These are phyloP conservation scores for Labeo calbasu DNA, from an alignment of 2,797 vertebrate species.

Conservation along the genomic window DNA sequence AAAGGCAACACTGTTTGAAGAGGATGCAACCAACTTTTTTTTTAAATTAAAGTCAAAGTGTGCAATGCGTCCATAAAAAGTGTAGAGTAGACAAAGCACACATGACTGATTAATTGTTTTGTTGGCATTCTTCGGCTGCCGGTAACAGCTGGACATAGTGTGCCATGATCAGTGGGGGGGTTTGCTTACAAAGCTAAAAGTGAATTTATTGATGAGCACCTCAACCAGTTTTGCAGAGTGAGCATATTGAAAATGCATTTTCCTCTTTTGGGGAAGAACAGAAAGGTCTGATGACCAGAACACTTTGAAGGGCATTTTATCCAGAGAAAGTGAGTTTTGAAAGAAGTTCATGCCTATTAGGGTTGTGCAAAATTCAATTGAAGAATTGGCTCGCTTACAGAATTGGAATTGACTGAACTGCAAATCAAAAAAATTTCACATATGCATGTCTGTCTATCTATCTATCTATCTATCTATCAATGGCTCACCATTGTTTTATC, in stretches of 20 bases:
- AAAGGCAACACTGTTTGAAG: not conserved
- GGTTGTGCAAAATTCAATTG: not conserved
- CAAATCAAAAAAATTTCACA: not conserved
- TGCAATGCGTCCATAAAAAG: not conserved
- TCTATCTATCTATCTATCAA: not conserved
- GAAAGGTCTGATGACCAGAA: slow-evolving; percentile 35
- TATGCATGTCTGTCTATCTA: not conserved
- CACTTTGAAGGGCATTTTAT: slow-evolving; percentile 26
- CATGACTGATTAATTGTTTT: slow-evolving; percentile 50
- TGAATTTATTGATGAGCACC: slow-evolving; percentile 55
- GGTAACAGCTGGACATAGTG: slow-evolving; percentile 57
- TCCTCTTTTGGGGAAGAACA: slow-evolving; percentile 24
- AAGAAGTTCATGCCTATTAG: not conserved
- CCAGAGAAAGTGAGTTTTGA: slow-evolving; percentile 29
- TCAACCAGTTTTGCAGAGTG: slow-evolving; percentile 43
- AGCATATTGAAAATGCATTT: slow-evolving; percentile 49
- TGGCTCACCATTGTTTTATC: too few species aligned
- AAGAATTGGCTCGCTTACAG: not conserved
- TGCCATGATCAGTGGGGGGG: slow-evolving; percentile 49
- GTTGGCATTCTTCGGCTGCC: slow-evolving; percentile 42
- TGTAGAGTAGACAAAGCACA: slow-evolving; percentile 24
- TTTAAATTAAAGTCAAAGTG: slow-evolving; percentile 6
- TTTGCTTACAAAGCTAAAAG: slow-evolving; percentile 55
- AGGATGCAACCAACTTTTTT: not conserved
- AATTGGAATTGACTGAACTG: not conserved